Percentiles rank a stretch among this genome's conserved stretches.
These are phyloP conservation scores for Turdus rufiventris DNA, from an alignment of 2,113 vertebrate genomes.

Conservation along the genomic window DNA sequence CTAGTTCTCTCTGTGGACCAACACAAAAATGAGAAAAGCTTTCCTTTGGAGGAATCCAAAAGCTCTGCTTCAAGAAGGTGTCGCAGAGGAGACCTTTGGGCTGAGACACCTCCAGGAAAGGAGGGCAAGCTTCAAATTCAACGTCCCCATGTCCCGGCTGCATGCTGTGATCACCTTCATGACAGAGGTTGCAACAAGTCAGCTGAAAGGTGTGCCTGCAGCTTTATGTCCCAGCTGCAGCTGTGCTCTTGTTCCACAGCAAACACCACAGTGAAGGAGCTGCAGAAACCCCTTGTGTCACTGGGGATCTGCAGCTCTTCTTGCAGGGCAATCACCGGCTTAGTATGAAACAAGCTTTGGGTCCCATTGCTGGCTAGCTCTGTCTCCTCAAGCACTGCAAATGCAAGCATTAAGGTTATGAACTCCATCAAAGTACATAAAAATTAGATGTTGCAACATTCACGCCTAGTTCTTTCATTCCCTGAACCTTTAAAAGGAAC, in stretches of 20 bases:
- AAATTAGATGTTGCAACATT: slow-evolving; percentile 3
- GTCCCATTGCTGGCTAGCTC: background rate
- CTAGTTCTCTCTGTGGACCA: background rate
- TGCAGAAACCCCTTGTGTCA: fast-evolving
- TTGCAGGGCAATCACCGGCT: background rate
- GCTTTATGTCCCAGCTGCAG: background rate
- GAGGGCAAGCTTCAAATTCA: background rate
- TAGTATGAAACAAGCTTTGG: background rate
- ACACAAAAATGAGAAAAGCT: background rate
- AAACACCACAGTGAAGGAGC: fast-evolving
- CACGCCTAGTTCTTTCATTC: background rate
- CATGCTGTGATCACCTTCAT: fast-evolving
- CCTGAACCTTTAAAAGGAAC: slow-evolving; percentile 15
- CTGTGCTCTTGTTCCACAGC: background rate
- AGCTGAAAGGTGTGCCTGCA: background rate
- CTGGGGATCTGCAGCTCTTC: background rate
- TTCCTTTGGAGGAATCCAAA: background rate
- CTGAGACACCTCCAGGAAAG: background rate
- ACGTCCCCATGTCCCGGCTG: background rate
- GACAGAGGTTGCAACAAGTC: background rate
- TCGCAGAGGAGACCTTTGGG: background rate
- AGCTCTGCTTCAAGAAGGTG: background rate
- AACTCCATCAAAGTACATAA: slow-evolving; percentile 9
- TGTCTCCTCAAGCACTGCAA: background rate
- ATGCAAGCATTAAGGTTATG: background rate